Evolutionary conservation across 2,113 vertebrate species (phyloP), one percentile per base, ranked within the genome.

Genomic region (Lepisosteus oculatus): DNA sequence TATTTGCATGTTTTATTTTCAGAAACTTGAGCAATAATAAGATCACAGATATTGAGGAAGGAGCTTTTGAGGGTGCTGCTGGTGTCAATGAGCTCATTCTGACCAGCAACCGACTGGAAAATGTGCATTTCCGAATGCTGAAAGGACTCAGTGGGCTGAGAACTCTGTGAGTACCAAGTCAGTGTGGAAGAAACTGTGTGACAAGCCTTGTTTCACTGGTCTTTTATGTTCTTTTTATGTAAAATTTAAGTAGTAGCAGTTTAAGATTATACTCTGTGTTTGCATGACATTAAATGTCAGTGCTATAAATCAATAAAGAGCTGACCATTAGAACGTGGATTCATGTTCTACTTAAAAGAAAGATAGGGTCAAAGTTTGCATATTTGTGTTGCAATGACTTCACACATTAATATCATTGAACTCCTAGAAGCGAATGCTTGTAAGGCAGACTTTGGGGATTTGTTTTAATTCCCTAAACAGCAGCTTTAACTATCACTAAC

Each of bases 1-100:
- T 29, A 29, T 29, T 29, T 29, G 29, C 29, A 29, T 15, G 29
- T 64, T 5, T 47, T 12, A 43, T 65, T 45, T 81, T 76, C 85
- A 99, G 97, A 90, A 99, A 99, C 77, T 87, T 99, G 67, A 98
- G 97, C 85, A 99, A 98, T 81, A 99, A 99, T 81, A 98, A 98
- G 80, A 98, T 99, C 87, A 94, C 94, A 4, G 97, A 99, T 88
- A 97, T 99, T 0, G 97, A 99, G 86, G 97, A 98, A 88, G 97
- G 97, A 45, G 95, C 93, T 0, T 99, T 99, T 80, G 97, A 99
- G 54, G 97, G 97, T 59, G 95, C 96, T 1, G 88, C 91, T 14
- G 96, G 95, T 65, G 96, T 99, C 67, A 99, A 97, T 62, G 97
- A 99, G 78, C 82, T 99, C 44, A 92, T 99, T 72, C 85, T 99